Percentiles rank a stretch among this genome's conserved stretches.
phyloP scores from a whole-genome alignment of 2,797 vertebrate species.

The Scolopax bukidnonensis region DNA sequence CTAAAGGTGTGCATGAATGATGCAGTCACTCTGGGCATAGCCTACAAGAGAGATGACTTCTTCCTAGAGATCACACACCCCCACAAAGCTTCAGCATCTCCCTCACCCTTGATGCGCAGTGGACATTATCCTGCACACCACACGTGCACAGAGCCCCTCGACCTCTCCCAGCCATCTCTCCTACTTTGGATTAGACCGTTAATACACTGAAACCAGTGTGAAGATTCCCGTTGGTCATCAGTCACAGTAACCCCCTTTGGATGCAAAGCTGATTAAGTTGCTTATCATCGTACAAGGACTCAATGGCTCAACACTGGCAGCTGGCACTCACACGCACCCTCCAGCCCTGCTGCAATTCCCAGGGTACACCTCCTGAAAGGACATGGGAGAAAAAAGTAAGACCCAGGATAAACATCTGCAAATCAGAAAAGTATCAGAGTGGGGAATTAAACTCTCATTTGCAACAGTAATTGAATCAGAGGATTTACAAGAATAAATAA shows the following conservation, averaged over 20 bases:
- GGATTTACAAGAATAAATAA: constrained; percentile 35
- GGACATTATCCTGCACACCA: rapidly evolving
- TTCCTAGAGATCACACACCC: not conserved
- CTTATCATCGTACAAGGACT: not conserved
- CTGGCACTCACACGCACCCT: not conserved
- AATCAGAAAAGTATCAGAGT: not conserved
- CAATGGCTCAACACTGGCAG: not conserved
- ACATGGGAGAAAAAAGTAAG: not conserved
- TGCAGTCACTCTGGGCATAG: not conserved
- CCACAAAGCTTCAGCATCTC: not conserved
- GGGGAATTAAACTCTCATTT: constrained; percentile 36
- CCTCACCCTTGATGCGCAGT: not conserved
- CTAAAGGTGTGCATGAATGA: rapidly evolving
- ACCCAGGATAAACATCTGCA: not conserved
- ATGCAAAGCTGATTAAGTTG: constrained; percentile 36
- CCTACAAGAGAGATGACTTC: not conserved
- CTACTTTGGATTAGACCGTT: not conserved
- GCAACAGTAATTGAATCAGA: constrained; percentile 16
- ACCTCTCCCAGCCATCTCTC: not conserved
- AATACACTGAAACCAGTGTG: not conserved
- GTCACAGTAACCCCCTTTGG: not conserved
- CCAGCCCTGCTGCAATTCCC: not conserved
- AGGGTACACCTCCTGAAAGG: not conserved
- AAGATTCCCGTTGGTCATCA: not conserved
- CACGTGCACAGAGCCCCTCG: rapidly evolving